Evolutionary conservation across 2,888 invertebrate species (phyloP), one percentile per base, ranked within the genome.

Genomic region (Phaedon cochleariae): DNA sequence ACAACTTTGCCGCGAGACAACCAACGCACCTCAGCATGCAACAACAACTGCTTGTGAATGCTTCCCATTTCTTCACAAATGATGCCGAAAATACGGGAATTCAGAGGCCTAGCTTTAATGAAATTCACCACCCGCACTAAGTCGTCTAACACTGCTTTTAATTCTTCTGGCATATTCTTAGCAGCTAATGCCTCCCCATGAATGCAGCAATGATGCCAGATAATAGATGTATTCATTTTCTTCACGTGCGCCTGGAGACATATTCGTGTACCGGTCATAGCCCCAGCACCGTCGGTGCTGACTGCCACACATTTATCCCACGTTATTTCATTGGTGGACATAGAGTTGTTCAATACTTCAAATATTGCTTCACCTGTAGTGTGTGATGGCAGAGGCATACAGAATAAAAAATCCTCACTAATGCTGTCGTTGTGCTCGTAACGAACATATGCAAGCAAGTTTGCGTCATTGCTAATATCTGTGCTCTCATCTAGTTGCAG

Each of bases 401-500:
- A 64, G 57, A 65, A 65, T 65, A 65, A 64, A 21, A 65, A 64
- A 63, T 64, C 55, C 62, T 65, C 62, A 65, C 48, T 63, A 20
- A 59, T 59, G 22, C 41, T 48, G 57, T 57, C n/a, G 37, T 34
- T 51, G 46, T 48, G 45, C 22, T 21, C 29, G 15, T 59, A 51
- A 29, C 22, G 29, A 29, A 29, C 29, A 29, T 29, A 69, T 22
- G 55, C 52, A 60, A 72, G 59, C 55, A 69, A 60, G 3, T 62
- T 51, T 59, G 71, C 72, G 26, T 61, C 61, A 59, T 67, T 62
- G 31, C 53, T 60, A 31, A 72, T 59, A 52, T 72, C 64, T 41
- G 68, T 70, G 49, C 64, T 63, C 61, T 73, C 74, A 67, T 75
- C 73, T 48, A 75, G 52, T 66, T 75, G 73, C 59, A 73, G 45